Evolutionary conservation across 2,797 vertebrate genomes (phyloP).

Genomic region (Intellagama lesueurii): DNA sequence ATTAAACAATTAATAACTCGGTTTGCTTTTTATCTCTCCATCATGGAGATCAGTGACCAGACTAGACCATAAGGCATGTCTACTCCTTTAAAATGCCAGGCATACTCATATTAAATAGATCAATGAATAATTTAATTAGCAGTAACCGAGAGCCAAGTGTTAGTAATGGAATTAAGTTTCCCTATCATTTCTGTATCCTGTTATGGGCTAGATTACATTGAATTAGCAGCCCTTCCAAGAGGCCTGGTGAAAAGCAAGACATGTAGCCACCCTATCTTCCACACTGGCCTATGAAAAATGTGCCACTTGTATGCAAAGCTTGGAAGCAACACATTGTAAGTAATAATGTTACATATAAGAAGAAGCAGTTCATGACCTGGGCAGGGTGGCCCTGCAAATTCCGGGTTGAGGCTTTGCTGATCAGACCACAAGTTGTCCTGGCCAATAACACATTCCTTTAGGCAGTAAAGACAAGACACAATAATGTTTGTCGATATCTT

Average conservation of each 20-base stretch:
- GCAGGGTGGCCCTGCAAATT: no score
- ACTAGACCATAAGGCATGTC: constrained; percentile 11
- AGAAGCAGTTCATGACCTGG: no score
- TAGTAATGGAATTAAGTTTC: constrained; percentile 4
- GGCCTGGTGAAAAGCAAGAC: background rate
- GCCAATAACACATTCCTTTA: no score
- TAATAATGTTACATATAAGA: no score
- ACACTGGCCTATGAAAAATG: no score
- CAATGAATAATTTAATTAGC: constrained; percentile 29
- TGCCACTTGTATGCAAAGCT: no score
- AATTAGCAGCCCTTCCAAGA: background rate
- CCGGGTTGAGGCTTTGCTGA: no score
- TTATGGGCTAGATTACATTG: background rate
- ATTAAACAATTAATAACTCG: constrained; percentile 23
- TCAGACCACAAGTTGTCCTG: no score
- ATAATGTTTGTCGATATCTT: no score
- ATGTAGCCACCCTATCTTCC: no score
- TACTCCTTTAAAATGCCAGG: constrained; percentile 7
- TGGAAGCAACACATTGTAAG: no score
- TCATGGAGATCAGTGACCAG: background rate
- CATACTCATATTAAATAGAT: constrained; percentile 17
- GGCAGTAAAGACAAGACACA: no score
- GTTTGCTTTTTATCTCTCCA: constrained; percentile 19
- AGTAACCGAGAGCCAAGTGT: background rate
- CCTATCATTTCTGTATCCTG: background rate